Base-by-base conservation (phyloP, 2,888 invertebrate genomes). In the Acrobasis repandana region DNA sequence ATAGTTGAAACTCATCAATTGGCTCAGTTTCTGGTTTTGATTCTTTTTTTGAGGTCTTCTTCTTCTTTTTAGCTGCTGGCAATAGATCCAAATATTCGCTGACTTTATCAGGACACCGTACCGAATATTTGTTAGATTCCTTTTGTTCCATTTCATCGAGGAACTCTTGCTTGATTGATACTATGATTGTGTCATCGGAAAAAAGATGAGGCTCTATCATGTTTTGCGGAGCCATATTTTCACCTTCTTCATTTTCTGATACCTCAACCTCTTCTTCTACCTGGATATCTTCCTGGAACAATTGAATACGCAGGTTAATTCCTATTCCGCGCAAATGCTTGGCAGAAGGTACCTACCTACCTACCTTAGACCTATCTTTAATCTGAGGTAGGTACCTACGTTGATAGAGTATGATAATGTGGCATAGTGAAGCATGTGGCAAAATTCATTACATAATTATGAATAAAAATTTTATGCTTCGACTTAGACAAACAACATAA, bases 141-240 rank as follows among this genome's bases (percentile, higher is more conserved):
- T 61, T 46, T 4, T 61, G 11, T 16, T 56, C 48, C 56, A 62
- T 58, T n/a, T 59, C 47, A 18, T 62, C 64, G 10, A 62, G 43
- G 18, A 56, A 62, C 18, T 62, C 64, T 50, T 64, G 61, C 14
- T 57, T 61, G 20, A 64, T 62, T 6, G 60, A 58, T 6, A 64
- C 60, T 5, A 61, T 56, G 20, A 58, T 58, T 1, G 60, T 18
- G 15, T 51, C 33, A 2, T 28, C 38, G 11, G 18, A 11, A 43
- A n/a, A 43, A n/a, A 43, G 43, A 14, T 43, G 43, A 11, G 43
- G 43, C 14, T 43, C n/a, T 28, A 28, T 28, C 28, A 28, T 28
- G 28, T 28, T 28, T 28, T 28, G 28, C 60, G 11, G 46, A 60
- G 15, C 46, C 60, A 5, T 50, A 28, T 28, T 28, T 20, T 14